Conservation (phyloP, 2,888 invertebrate species). For the Lamellibrachia columna region DNA sequence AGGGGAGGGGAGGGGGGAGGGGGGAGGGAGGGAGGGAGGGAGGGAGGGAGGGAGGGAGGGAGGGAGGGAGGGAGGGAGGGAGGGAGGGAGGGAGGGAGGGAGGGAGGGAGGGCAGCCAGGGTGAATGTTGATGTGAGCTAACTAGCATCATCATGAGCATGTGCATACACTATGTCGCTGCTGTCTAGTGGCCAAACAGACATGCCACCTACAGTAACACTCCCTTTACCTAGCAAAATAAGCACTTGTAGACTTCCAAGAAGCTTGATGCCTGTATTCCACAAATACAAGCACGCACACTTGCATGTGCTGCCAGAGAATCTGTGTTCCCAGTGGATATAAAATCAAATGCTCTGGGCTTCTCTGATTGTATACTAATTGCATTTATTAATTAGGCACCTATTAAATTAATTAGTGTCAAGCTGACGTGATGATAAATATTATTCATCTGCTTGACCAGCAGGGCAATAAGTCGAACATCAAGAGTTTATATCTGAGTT, state of each 20-base stretch:
- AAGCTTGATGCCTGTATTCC: neutral
- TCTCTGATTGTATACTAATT: neutral
- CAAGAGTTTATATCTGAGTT: too few species aligned
- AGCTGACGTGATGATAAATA: neutral
- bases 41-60: neutral
- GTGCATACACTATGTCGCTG: neutral
- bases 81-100: neutral
- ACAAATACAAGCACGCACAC: neutral
- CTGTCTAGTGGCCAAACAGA: neutral
- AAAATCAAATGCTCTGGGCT: slow-evolving; percentile 8
- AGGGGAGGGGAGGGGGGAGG: neutral
- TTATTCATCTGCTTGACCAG: neutral
- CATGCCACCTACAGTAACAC: neutral
- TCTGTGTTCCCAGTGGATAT: neutral
- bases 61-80: neutral
- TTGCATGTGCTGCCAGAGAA: neutral
- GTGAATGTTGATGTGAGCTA: neutral
- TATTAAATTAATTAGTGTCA: slow-evolving; percentile 14
- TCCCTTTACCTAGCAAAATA: neutral
- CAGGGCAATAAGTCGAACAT: neutral
- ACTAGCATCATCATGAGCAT: neutral
- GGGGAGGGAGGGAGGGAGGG: neutral
- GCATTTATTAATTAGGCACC: neutral
- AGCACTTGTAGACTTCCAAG: neutral
- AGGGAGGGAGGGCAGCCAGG: neutral